Conservation (phyloP, 2,797 vertebrate species). For the Masticophis lateralis region DNA sequence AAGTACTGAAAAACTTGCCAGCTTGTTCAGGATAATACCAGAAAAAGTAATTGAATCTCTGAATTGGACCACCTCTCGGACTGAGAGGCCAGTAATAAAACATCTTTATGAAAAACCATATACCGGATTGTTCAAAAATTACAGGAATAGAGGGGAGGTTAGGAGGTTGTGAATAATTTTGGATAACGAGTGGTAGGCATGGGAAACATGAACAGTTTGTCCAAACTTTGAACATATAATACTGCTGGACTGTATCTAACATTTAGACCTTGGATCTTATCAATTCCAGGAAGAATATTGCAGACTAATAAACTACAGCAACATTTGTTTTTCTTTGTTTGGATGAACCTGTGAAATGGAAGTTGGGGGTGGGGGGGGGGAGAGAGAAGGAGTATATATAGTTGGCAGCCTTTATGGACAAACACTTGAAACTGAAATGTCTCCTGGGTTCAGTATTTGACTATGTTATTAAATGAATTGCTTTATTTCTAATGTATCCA, state of each 20-base stretch:
- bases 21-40: neutral
- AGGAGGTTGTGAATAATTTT: slow-evolving; percentile 11
- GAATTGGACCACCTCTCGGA: neutral
- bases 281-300: neutral
- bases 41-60: neutral
- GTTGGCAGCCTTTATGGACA: neutral
- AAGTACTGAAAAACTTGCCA: neutral
- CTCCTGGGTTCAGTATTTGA: neutral
- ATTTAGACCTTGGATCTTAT: neutral
- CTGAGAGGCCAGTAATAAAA: neutral
- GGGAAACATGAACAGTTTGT: neutral
- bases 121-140: neutral
- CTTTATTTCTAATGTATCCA: neutral
- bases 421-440: neutral
- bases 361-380: no score
- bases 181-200: neutral
- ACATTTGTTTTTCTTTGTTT: slow-evolving; percentile 8
- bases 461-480: neutral
- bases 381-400: neutral
- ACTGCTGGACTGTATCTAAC: slow-evolving; percentile 37
- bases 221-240: neutral
- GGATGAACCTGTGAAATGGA: neutral
- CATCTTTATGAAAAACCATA: neutral
- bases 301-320: neutral
- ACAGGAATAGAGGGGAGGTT: fast-evolving